These are phyloP conservation scores for Parazoanthus swiftii DNA, from an alignment of 92 coral and sea anemone species.

Conservation along the genomic window DNA sequence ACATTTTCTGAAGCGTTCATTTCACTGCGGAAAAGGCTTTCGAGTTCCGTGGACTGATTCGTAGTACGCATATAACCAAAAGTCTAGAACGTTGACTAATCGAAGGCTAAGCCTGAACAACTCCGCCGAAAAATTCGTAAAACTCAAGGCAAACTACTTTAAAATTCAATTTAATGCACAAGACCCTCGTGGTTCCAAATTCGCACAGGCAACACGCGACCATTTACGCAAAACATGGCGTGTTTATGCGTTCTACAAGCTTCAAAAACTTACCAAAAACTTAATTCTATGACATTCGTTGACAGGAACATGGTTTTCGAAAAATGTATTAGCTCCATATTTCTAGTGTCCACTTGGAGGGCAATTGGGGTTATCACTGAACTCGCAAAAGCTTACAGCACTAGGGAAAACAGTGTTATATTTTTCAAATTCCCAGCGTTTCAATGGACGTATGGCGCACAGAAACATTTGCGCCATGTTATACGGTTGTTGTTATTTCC, in stretches of 20 bases:
- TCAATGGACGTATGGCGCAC: not conserved
- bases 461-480: not conserved
- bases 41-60: no score
- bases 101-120: not conserved
- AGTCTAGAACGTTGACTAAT: not conserved
- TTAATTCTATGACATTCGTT: not conserved
- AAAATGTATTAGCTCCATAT: not conserved
- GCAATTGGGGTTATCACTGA: constrained; percentile 26
- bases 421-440: not conserved
- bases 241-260: not conserved
- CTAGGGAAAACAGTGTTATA: not conserved
- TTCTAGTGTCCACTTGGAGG: constrained; percentile 1
- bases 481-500: not conserved
- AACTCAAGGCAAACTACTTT: not conserved
- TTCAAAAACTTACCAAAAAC: not conserved
- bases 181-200: not conserved
- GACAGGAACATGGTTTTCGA: not conserved
- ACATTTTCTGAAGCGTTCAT: no score
- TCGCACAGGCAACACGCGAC: not conserved
- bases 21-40: not conserved
- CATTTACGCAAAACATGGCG: not conserved
- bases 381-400: not conserved
- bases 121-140: not conserved
- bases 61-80: no score
- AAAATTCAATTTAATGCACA: not conserved